Conservation (phyloP, 1,140 invertebrate genomes). For the Anadara kagoshimensis region DNA sequence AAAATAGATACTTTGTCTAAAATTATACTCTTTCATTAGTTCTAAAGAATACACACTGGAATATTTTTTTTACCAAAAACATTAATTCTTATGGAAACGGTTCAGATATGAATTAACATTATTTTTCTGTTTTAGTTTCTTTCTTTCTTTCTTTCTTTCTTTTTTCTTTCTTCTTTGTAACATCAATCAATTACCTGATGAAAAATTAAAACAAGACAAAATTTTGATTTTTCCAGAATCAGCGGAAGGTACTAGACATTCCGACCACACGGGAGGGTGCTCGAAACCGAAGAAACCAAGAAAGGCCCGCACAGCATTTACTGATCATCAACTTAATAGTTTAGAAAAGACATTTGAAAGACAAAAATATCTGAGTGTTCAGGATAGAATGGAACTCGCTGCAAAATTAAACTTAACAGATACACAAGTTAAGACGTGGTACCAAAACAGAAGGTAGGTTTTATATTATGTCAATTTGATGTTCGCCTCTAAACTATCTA, state of each 20-base stretch:
- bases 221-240: neutral
- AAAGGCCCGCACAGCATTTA: constrained; percentile 98
- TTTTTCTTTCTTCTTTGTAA: no score
- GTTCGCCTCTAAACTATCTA: no score
- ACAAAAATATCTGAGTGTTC: constrained; percentile 98
- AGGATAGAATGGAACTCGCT: constrained; percentile 98
- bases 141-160: no score
- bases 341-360: constrained; percentile 98
- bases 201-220: no score
- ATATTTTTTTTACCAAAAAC: no score
- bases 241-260: constrained; percentile 8
- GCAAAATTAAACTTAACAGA: constrained; percentile 96
- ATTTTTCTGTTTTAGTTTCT: no score
- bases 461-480: neutral
- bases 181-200: no score
- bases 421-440: constrained; percentile 99
- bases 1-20: no score
- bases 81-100: no score
- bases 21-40: no score
- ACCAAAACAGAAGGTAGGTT: constrained; percentile 96
- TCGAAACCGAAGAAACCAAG: constrained; percentile 88
- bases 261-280: constrained; percentile 13
- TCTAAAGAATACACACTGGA: no score
- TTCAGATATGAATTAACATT: no score
- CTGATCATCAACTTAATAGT: constrained; percentile 96